Base-by-base conservation (phyloP, 2,113 vertebrate genomes). In the Suncus etruscus region DNA sequence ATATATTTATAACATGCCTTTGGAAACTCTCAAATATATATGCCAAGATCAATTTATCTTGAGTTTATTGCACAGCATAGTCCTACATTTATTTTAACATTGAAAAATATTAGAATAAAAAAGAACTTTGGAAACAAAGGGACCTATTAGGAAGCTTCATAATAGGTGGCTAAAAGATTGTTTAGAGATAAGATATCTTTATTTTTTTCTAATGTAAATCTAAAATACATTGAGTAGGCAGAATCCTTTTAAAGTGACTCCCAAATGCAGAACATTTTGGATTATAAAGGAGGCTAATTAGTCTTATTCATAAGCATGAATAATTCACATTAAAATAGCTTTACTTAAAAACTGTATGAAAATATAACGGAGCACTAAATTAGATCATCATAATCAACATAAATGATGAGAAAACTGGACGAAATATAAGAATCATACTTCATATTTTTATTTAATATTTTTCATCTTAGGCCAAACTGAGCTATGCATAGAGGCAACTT, bases 291-390 rank as follows among this genome's bases (percentile, higher is more conserved):
- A 78, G 47, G 1, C 2, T 72, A 78, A 51, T 81, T 65, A 51
- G 29, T 27, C 76, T 61, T 54, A 16, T 61, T 20, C 58, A 61
- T 61, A 61, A 61, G 58, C 58, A 58, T 75, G 32, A n/a, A 73
- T 73, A 47, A 92, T 84, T 73, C 39, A 24, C 27, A 76, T 47
- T 86, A 39, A 80, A 73, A 39, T 73, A 83, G 27, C 27, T 86
- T 73, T 86, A 39, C 31, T 86, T 88, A 68, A 83, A 93, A 90
- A 58, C 11, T n/a, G 6, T 58, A 83, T 65, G 73, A 48, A 94
- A 87, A 50, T 61, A 69, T 66, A 88, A 80, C 31, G 27, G 84
- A 76, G 15, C 27, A 27, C 58, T 61, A 61, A 61, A 6, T 8
- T 20, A 22, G 58, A 16, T 61, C 16, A 61, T 61, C 18, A 61